These are phyloP conservation scores for Melozone crissalis DNA, from an alignment of 2,113 vertebrate genomes.

Conservation along the genomic window DNA sequence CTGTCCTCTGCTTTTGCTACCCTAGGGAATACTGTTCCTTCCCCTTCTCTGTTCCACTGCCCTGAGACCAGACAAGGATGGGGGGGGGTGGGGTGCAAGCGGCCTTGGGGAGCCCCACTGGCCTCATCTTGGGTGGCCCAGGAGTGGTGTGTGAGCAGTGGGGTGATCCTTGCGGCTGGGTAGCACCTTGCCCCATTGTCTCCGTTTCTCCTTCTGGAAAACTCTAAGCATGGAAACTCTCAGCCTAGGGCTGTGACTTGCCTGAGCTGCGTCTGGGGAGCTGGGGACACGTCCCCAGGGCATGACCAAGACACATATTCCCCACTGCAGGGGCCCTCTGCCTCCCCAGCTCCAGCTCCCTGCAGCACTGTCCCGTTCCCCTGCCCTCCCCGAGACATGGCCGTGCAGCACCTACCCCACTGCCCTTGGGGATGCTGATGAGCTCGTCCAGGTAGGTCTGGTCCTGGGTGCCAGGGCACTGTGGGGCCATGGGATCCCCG, in stretches of 20 bases:
- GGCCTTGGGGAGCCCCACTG: no score
- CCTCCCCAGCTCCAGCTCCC: background rate
- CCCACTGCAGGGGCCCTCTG: background rate
- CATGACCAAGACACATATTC: background rate
- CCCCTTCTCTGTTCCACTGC: background rate
- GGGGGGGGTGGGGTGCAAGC: background rate
- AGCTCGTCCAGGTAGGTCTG: constrained; percentile 22
- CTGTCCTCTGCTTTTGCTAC: background rate
- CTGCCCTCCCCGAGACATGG: background rate
- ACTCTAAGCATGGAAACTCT: background rate
- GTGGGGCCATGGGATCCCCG: rapidly evolving
- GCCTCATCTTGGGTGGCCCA: background rate
- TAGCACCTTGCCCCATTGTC: background rate
- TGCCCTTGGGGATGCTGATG: constrained; percentile 38
- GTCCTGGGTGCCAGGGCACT: background rate
- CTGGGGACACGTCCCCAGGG: background rate
- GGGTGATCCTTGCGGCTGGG: rapidly evolving
- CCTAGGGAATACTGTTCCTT: background rate
- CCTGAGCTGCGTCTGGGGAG: background rate
- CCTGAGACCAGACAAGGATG: rapidly evolving
- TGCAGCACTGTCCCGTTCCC: rapidly evolving
- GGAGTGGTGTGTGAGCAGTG: background rate
- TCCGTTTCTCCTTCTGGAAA: background rate
- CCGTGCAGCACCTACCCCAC: background rate
- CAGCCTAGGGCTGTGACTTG: background rate